Percentiles rank a stretch among this genome's conserved stretches.
phyloP scores from a whole-genome alignment of 2,888 invertebrate genomes.

The Eupelmus urozonus region DNA sequence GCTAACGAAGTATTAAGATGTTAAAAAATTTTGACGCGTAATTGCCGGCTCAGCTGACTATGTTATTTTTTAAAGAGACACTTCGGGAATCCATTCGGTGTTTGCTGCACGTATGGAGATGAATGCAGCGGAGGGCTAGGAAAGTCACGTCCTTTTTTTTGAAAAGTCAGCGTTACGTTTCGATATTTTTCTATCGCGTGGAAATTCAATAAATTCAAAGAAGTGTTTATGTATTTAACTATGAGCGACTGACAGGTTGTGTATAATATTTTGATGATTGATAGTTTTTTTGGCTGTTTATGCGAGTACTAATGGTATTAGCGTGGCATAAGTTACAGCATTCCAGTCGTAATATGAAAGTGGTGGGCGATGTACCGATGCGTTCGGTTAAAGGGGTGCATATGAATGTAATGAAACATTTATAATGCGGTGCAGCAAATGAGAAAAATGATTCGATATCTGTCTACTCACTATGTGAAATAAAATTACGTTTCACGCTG shows the following conservation, averaged over 20 bases:
- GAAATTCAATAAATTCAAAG: slow-evolving; percentile 35
- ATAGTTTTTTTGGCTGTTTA: slow-evolving; percentile 28
- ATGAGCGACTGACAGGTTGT: slow-evolving; percentile 10
- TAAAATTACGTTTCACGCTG: too few species aligned
- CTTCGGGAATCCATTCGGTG: too few species aligned
- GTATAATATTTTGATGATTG: slow-evolving; percentile 28
- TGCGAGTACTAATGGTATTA: too few species aligned
- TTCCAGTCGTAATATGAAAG: too few species aligned
- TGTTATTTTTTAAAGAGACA: slow-evolving; percentile 31
- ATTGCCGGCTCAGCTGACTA: slow-evolving; percentile 20
- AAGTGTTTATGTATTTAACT: slow-evolving; percentile 27
- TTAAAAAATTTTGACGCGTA: slow-evolving; percentile 20
- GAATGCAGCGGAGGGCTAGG: not conserved
- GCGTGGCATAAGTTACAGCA: too few species aligned
- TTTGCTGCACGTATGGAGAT: not conserved
- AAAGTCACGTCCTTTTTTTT: slow-evolving; percentile 2
- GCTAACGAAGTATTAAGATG: slow-evolving; percentile 49
- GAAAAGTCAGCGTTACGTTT: slow-evolving; percentile 44
- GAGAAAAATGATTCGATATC: too few species aligned
- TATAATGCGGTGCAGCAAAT: too few species aligned
- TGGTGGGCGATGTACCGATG: too few species aligned
- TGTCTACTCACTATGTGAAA: too few species aligned
- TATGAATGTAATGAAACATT: too few species aligned
- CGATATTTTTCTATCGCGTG: slow-evolving; percentile 8
- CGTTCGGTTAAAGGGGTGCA: too few species aligned